These are phyloP conservation scores for Lycorma delicatula DNA, from an alignment of 1,140 invertebrate genomes.

Conservation along the genomic window DNA sequence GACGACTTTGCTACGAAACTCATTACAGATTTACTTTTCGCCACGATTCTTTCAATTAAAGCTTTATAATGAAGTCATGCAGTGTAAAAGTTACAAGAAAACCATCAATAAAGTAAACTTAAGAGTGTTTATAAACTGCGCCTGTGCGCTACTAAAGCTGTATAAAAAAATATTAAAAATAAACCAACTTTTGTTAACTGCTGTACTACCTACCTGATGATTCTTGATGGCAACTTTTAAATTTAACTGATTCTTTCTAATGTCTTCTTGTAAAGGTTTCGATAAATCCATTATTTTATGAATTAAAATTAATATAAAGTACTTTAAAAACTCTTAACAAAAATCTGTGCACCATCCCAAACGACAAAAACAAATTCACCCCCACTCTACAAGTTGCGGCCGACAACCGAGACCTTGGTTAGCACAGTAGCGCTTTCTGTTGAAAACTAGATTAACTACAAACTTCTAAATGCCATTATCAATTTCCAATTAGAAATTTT, in stretches of 20 bases:
- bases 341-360: neutral
- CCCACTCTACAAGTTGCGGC: constrained; percentile 5
- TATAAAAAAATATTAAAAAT: neutral
- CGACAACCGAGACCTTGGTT: constrained; percentile 1
- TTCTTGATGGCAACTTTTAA: neutral
- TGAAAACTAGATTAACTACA: neutral
- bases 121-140: constrained; percentile 1
- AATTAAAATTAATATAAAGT: neutral
- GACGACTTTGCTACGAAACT: too few species aligned
- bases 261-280: constrained; percentile 1
- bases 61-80: too few species aligned
- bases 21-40: too few species aligned
- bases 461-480: neutral
- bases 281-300: neutral
- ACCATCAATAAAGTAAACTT: constrained; percentile 1
- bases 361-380: constrained; percentile 5
- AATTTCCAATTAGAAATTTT: too few species aligned
- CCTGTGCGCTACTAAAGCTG: constrained; percentile 1
- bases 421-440: neutral
- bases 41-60: too few species aligned
- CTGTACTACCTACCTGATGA: neutral
- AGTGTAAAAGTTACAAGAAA: neutral
- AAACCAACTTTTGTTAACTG: constrained; percentile 7
- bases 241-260: neutral
- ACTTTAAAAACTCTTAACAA: neutral